Conservation (phyloP, 2,797 vertebrate genomes). For the Lagorchestes hirsutus region DNA sequence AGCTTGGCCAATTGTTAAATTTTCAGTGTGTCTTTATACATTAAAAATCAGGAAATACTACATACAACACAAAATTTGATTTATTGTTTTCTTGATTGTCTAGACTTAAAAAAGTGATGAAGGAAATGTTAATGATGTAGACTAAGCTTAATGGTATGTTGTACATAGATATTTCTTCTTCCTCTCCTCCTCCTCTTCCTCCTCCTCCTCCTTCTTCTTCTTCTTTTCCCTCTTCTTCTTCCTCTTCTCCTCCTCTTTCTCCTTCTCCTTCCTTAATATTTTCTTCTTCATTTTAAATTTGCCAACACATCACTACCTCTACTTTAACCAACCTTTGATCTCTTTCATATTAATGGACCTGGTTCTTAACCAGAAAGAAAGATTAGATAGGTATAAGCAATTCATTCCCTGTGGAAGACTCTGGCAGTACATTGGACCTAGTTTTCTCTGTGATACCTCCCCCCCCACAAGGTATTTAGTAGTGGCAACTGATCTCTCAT, state of each 20-base stretch:
- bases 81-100: neutral
- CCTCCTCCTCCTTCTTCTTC: too few species aligned
- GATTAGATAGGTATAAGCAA: neutral
- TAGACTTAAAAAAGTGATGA: neutral
- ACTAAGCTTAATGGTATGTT: neutral
- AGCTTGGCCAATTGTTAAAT: neutral
- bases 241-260: too few species aligned
- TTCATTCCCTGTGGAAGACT: neutral
- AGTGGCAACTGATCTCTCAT: neutral
- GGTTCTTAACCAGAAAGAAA: neutral
- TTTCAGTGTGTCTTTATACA: neutral
- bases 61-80: neutral
- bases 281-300: neutral
- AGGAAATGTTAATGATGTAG: neutral
- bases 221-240: neutral
- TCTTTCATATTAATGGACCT: neutral
- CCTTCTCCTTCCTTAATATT: neutral
- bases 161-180: neutral
- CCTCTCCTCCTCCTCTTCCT: neutral
- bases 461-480: neutral
- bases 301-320: neutral
- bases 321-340: neutral
- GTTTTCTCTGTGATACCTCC: neutral
- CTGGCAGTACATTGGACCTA: neutral
- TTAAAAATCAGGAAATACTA: neutral